Percentiles rank a stretch among this genome's conserved stretches.
Conservation (phyloP, 2,888 invertebrate species). For the Cephus sareptanus region DNA sequence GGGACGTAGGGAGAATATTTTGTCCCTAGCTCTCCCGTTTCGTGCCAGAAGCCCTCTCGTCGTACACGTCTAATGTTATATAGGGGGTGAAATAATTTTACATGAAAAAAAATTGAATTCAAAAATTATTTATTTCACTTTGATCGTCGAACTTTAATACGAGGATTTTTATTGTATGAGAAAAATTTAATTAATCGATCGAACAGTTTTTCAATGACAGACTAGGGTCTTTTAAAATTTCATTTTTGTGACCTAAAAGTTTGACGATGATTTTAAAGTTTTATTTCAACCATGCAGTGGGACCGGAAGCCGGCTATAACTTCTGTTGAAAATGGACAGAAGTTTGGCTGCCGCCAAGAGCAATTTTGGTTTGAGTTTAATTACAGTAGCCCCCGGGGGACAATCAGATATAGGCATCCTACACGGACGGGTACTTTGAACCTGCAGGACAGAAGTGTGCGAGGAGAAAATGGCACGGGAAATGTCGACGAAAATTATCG, state of each 20-base stretch:
- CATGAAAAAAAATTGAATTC: neutral
- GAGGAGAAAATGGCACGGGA: conserved; percentile 39
- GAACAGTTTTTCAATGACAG: too few species aligned
- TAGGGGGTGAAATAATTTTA: neutral
- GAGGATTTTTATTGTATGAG: neutral
- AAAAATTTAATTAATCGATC: neutral
- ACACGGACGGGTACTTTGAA: conserved; percentile 38
- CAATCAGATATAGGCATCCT: conserved; percentile 51
- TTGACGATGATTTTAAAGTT: neutral
- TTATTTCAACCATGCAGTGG: neutral
- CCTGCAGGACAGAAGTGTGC: conserved; percentile 23
- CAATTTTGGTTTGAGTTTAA: conserved; percentile 56
- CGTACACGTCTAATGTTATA: neutral
- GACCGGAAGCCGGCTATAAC: neutral
- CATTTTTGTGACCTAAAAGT: neutral
- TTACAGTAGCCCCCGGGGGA: conserved; percentile 48
- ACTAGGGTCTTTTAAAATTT: neutral
- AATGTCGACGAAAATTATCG: conserved; percentile 34
- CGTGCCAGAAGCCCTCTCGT: neutral
- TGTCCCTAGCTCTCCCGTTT: conserved; percentile 28
- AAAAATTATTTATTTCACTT: neutral
- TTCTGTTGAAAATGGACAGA: conserved; percentile 31
- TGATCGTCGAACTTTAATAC: neutral
- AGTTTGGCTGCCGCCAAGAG: conserved; percentile 30
- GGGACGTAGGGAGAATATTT: conserved; percentile 36